Evolutionary conservation across 2,797 vertebrate genomes (phyloP), one percentile per base, ranked within the genome.

Genomic region (Harpagifer antarcticus): DNA sequence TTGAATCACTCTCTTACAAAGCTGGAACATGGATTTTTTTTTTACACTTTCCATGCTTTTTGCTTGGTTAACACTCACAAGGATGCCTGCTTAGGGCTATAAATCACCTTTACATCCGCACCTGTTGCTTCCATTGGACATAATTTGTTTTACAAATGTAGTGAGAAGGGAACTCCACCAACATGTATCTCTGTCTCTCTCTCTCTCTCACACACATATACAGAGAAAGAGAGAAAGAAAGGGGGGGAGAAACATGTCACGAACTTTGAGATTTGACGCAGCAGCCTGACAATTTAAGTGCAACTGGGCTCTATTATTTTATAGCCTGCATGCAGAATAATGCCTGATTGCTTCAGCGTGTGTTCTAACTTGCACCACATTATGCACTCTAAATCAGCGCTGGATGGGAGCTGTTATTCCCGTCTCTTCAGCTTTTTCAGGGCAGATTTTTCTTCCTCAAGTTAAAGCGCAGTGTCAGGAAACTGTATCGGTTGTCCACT

Each of bases 121-220:
- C 92, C 92, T 93, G 92, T 93, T 91, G 83, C 83, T 64, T 86
- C 75, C 79, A 83, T 50, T 81, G 78, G 78, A 86, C 72, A 88
- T 76, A 75, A 67, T 87, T 84, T 79, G 78, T 72, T 77, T 82
- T 74, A 65, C 68, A 86, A 85, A 80, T 82, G 76, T 64, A 79
- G 65, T 66, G 65, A 71, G 76, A 52, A 61, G 81, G 68, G 42
- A 76, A 75, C 62, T 71, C 63, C 75, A 79, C 55, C 54, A 43
- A 48, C 52, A 48, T 53, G 16, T 16, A 48, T 14, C 23, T 43
- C 23, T 17, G 11, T 8, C 20, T 9, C 15, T 0, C 43, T 13
- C 54, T 33, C 42, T 27, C 23, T 27, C 23, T 2, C 23, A 2
- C 53, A 53, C 47, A 15, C 62, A 56, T 54, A 55, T 23, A 78